Evolutionary conservation across 53 echinoderm and acorn worm species (phyloP), one percentile per base, ranked within the genome.

Genomic region (Astropecten irregularis): DNA sequence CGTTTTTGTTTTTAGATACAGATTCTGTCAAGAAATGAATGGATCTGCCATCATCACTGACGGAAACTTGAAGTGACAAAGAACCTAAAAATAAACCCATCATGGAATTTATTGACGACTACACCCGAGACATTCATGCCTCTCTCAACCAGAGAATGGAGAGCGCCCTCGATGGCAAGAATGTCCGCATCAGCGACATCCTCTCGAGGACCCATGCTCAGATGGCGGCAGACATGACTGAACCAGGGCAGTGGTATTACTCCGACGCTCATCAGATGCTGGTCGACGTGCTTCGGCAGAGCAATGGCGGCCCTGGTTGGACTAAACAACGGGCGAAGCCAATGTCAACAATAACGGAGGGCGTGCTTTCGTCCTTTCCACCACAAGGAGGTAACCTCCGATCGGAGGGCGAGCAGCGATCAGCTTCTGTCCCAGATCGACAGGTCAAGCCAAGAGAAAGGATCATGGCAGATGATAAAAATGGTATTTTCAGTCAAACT

Each of bases 241-340:
- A 88, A 46, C 88, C 88, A 1, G 11, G 46, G 26, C 67, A 83
- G 48, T 89, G 89, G 89, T 83, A 77, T 35, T 84, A 89, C 70
- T 83, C 89, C 49, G 77, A 67, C 27, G 50, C 77, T 0, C 89
- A 83, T 40, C 69, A 66, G 49, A 59, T 54, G 30, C 23, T 84
- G 65, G 56, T 83, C 27, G 60, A 62, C 32, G 36, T 77, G 9
- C 74, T 89, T 36, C 33, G 49, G 36, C 73, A 36, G 44, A 40
- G 14, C 31, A 20, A 20, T 18, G 16, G 35, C 19, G 30, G 47
- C 0, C 79, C 33, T 21, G 53, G 58, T 23, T 54, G 74, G 56
- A 57, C 11, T 15, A 34, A 54, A 21, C 52, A 7, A 26, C 15
- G 10, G 53, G 35, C 22, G 2, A 2, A 13, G 3, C 40, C 39